phyloP scores from a whole-genome alignment of 2,113 vertebrate genomes.

The Xenus cinereus region DNA sequence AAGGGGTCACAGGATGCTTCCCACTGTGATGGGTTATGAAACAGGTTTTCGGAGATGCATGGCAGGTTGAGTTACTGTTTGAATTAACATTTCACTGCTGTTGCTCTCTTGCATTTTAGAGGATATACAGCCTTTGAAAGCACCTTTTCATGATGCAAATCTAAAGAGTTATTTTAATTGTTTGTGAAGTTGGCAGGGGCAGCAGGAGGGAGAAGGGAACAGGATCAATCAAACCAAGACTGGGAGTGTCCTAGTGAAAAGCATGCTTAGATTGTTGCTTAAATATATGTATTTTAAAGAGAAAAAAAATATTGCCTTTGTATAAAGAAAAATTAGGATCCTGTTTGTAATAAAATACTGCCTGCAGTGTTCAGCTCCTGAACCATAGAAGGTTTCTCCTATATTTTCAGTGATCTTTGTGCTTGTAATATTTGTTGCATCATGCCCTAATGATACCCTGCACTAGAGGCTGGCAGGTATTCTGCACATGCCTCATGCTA shows the following conservation, averaged over 20 bases:
- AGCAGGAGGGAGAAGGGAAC: not conserved
- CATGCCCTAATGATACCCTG: not conserved
- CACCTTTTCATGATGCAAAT: not conserved
- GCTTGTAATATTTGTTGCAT: not conserved
- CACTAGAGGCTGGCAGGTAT: not conserved
- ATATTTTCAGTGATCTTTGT: not conserved
- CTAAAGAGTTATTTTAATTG: not conserved
- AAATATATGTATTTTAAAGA: not conserved
- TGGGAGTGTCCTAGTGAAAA: not conserved
- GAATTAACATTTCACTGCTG: not conserved
- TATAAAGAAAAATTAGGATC: not conserved
- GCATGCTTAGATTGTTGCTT: not conserved
- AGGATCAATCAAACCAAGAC: not conserved
- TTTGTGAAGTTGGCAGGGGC: not conserved
- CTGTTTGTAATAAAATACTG: not conserved
- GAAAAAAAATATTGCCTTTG: not conserved
- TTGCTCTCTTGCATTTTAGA: not conserved
- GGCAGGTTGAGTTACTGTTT: not conserved
- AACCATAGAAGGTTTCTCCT: not conserved
- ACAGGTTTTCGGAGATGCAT: not conserved
- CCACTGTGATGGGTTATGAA: not conserved
- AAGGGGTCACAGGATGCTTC: not conserved
- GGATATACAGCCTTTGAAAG: not conserved
- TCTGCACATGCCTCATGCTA: not conserved
- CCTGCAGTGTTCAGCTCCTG: not conserved